Base-by-base conservation (phyloP, 2,113 vertebrate species). In the Crotalus horridus region DNA sequence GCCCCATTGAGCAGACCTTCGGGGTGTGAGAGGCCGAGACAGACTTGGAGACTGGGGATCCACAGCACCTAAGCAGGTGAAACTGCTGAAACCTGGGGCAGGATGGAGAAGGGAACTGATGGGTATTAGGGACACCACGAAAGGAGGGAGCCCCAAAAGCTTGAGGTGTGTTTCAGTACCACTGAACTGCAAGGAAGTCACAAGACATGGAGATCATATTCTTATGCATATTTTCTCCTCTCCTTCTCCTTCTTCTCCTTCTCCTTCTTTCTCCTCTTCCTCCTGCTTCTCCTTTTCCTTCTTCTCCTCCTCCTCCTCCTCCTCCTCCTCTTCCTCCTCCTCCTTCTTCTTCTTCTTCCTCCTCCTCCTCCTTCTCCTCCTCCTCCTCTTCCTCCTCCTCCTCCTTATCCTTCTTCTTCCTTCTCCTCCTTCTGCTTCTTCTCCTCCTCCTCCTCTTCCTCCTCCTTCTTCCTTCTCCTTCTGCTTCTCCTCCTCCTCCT, bases 1-100 rank as follows among this genome's bases (percentile, higher is more conserved):
- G 92, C 74, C 86, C 91, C 95, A 92, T 54, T 48, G 59, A 87
- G 64, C 46, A 48, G 56, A 21, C 91, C 74, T 93, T 90, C 81
- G 90, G 94, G 90, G 90, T 93, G 93, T 91, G 92, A 61, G 58
- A 51, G 33, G 56, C 0, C 51, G 85, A 87, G 51, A 55, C 39
- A 93, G n/a, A 61, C 69, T 56, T n/a, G 85, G 33, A 46, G 81
- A 48, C 54, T 33, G 64, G 64, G n/a, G 33, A 74, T 33, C 64
- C 13, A 6, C 13, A 15, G n/a, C 64, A 33, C 4, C n/a, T 74
- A 17, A 15, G n/a, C 64, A 74, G 64, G 64, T 69, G 64, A 17
- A 15, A 29, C 46, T 21, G 9, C 4, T 64, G 69, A 1, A 85
- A 51, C 20, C 4, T 55, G 53, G 15, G 39, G 39, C 23, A 23